A percentile compares a stretch with the other conserved stretches of the same genome.
phyloP scores from a whole-genome alignment of 2,888 invertebrate species.

The Caenorhabditis sp. region DNA sequence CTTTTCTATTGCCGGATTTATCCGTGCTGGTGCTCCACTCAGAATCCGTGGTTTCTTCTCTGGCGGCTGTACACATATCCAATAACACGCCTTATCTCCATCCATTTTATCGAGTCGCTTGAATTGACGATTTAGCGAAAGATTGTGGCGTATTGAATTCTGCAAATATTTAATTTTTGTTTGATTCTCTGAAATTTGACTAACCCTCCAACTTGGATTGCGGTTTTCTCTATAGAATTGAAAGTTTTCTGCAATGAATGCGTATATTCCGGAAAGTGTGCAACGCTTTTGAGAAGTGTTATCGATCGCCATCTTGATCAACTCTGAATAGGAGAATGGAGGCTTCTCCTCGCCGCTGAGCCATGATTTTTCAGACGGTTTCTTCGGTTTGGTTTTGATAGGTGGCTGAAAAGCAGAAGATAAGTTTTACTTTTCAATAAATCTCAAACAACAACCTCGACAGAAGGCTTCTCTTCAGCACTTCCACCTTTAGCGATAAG shows the following conservation, averaged over 20 bases:
- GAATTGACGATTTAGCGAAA: constrained; percentile 54
- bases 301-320: constrained; percentile 50
- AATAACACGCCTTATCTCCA: constrained; percentile 48
- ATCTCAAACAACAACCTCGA: no score
- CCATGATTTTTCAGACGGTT: no score
- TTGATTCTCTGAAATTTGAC: neutral
- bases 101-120: constrained; percentile 40
- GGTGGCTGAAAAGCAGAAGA: neutral
- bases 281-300: constrained; percentile 27
- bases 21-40: constrained; percentile 37
- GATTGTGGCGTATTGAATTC: constrained; percentile 60
- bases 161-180: constrained; percentile 27
- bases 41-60: constrained; percentile 35
- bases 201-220: constrained; percentile 51
- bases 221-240: constrained; percentile 46
- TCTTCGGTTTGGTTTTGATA: neutral
- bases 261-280: constrained; percentile 53
- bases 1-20: constrained; percentile 45
- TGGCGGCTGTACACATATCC: constrained; percentile 43
- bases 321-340: constrained; percentile 47
- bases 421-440: no score
- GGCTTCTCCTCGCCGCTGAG: constrained; percentile 37
- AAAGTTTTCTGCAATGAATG: constrained; percentile 43
- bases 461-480: neutral
- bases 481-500: constrained; percentile 45